Percentiles rank a stretch among this genome's conserved stretches.
Conservation (phyloP, 2,888 invertebrate genomes). For the Caenorhabditis imperialis region DNA sequence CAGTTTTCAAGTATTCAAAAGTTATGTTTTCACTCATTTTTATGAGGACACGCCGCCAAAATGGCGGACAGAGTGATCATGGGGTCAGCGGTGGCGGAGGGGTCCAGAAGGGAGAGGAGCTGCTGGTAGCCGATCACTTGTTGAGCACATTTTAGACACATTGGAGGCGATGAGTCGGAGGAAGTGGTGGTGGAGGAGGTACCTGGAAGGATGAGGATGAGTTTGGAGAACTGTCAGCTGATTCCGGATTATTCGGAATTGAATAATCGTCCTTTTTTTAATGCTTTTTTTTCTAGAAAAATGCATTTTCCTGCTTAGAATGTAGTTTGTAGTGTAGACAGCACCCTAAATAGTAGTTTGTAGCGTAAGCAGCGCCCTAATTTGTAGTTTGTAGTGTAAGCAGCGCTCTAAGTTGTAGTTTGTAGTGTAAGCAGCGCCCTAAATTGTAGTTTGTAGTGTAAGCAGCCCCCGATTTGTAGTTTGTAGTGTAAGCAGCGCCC, state of each 20-base stretch:
- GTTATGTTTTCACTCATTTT: conserved; percentile 25
- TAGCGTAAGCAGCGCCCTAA: too few relatives aligned
- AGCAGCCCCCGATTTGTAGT: too few relatives aligned
- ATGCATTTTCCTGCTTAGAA: too few relatives aligned
- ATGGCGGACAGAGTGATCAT: conserved; percentile 62
- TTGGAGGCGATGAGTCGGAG: conserved; percentile 13
- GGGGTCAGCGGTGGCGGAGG: conserved; percentile 55
- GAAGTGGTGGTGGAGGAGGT: conserved; percentile 8
- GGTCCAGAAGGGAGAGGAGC: conserved; percentile 61
- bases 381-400: too few relatives aligned
- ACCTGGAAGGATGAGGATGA: neutral
- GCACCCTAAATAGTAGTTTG: too few relatives aligned
- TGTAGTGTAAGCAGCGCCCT: too few relatives aligned
- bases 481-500: too few relatives aligned
- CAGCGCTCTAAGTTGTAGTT: too few relatives aligned
- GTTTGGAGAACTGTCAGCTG: neutral
- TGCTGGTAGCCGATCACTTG: conserved; percentile 66
- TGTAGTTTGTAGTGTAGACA: too few relatives aligned
- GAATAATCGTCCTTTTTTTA: too few relatives aligned
- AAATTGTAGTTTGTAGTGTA: too few relatives aligned
- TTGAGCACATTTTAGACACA: conserved; percentile 65
- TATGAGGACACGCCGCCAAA: conserved; percentile 60
- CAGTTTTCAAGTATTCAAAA: conserved; percentile 2
- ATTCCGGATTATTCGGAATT: neutral
- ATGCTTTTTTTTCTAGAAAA: too few relatives aligned